Evolutionary conservation across 2,797 vertebrate genomes (phyloP).

Genomic region (Rhinoraja longicauda): DNA sequence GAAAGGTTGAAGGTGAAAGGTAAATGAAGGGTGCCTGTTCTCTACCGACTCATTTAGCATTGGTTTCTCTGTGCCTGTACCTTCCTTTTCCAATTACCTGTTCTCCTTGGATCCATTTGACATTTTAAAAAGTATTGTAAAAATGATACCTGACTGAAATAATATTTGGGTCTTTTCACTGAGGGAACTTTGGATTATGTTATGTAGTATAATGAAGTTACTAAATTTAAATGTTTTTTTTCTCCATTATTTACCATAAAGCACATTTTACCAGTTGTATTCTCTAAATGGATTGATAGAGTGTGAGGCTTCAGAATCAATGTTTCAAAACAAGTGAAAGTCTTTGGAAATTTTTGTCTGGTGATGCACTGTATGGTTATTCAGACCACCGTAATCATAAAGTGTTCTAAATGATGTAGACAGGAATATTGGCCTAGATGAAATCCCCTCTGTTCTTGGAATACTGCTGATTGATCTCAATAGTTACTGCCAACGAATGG

Average conservation of each 20-base stretch:
- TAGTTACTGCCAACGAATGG: too few relatives aligned
- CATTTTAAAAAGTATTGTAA: neutral
- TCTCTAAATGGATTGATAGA: neutral
- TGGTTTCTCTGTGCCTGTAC: neutral
- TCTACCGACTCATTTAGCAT: neutral
- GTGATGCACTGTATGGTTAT: too few relatives aligned
- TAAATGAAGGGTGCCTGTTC: conserved; percentile 50
- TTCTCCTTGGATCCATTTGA: neutral
- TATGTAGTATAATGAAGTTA: neutral
- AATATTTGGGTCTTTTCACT: neutral
- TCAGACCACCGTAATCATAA: neutral
- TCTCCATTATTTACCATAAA: too few relatives aligned
- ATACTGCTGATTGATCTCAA: neutral
- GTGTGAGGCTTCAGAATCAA: neutral
- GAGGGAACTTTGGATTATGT: neutral
- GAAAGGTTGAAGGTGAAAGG: conserved; percentile 75
- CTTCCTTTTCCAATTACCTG: neutral
- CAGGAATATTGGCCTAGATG: neutral
- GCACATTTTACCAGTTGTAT: too few relatives aligned
- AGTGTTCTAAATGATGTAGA: neutral
- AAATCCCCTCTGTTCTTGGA: neutral
- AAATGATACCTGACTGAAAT: neutral
- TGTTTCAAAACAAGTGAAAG: neutral
- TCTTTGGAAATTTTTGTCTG: neutral
- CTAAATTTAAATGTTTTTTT: neutral